Evolutionary conservation across 2,888 invertebrate species (phyloP), one percentile per base, ranked within the genome.

Genomic region (Ormyrus rosae): DNA sequence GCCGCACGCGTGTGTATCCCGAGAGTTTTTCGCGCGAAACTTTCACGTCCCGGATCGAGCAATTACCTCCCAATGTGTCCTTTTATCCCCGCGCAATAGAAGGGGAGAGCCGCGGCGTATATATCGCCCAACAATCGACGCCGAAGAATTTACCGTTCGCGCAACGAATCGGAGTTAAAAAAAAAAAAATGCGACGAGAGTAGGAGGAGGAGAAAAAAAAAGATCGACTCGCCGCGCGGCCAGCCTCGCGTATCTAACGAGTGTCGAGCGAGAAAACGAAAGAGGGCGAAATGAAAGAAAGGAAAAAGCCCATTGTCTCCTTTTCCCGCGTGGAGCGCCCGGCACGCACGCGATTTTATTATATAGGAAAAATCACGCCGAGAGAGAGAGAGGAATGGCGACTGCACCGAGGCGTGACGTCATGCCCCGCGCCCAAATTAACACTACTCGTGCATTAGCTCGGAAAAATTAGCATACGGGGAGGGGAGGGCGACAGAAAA

Each of bases 391-490:
- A 19, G 60, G 75, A 78, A 78, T 78, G 68, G 73, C 78, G 68
- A 5, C 50, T 48, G 69, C 55, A 67, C 19, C 63, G 63, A 58
- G 71, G 19, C 48, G 50, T 64, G 69, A 65, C 61, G 73, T 79
- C 77, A 74, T 64, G 72, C 79, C 63, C n/a, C 45, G 45, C 10
- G 50, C 72, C 78, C 55, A 72, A 34, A 72, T 72, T 78, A 71
- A 71, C 58, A 64, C 64, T 34, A 2, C 34, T 46, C 19, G 13
- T 78, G 77, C 78, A 78, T 79, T 78, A 73, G 76, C 80, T 70
- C 76, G 72, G 64, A 68, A 76, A 80, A 79, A 78, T 78, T 72
- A 76, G 70, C 81, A 82, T 81, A 71, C 13, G 58, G 45, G 13
- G 68, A 34, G 50, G 68, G 67, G 68, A 68, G 50, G 51, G 79